These are phyloP conservation scores for Gadopsis marmoratus DNA, from an alignment of 2,797 vertebrate species.

Conservation along the genomic window DNA sequence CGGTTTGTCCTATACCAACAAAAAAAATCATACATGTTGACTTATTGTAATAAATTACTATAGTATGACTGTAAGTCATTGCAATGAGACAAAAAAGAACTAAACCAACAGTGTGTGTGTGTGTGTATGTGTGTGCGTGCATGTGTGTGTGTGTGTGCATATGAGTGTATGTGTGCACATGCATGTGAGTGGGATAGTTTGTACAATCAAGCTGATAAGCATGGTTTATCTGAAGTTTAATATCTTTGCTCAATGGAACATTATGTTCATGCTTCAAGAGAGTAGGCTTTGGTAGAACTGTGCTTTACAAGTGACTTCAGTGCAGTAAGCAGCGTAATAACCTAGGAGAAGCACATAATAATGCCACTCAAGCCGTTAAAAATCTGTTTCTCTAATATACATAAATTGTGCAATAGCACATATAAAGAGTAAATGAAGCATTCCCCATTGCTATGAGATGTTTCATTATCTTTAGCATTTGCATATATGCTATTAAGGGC, in stretches of 20 bases:
- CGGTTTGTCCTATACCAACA: constrained; percentile 61
- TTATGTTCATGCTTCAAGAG: constrained; percentile 28
- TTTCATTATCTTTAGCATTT: neutral
- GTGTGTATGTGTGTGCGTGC: neutral
- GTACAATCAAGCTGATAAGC: constrained; percentile 44
- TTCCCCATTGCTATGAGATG: neutral
- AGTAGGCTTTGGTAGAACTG: constrained; percentile 15
- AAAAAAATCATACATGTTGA: constrained; percentile 21
- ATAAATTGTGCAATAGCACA: neutral
- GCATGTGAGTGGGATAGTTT: neutral
- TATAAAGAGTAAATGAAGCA: neutral
- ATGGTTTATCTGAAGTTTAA: constrained; percentile 40
- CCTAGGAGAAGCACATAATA: neutral
- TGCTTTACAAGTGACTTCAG: neutral
- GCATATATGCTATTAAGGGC: neutral
- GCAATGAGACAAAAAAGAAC: neutral
- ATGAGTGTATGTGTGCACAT: neutral
- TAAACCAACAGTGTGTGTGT: neutral
- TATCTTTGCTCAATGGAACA: constrained; percentile 50
- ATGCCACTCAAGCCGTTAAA: neutral
- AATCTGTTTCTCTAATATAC: neutral
- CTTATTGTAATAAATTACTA: constrained; percentile 5
- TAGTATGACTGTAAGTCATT: neutral
- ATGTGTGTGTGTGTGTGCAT: neutral
- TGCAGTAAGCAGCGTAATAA: neutral